phyloP scores from a whole-genome alignment of 92 coral and sea anemone species.

The Plumapathes pennacea region DNA sequence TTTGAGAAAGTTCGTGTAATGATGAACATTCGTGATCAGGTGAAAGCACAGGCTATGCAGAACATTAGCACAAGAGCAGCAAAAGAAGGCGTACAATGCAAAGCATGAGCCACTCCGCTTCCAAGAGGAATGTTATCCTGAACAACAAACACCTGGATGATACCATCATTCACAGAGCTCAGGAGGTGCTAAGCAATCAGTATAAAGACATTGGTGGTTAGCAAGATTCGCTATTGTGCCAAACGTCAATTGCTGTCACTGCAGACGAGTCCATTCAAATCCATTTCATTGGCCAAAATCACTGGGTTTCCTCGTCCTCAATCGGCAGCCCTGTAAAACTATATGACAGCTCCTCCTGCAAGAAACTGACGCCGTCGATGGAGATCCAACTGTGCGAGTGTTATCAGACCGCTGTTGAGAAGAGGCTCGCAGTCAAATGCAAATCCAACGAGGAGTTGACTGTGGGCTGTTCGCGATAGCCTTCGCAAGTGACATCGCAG shows the following conservation, averaged over 20 bases:
- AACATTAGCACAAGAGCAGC: constrained; percentile 27
- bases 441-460: constrained; percentile 43
- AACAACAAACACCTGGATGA: constrained; percentile 8
- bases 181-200: constrained; percentile 11
- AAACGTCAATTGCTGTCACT: constrained; percentile 20
- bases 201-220: constrained; percentile 7
- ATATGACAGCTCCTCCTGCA: constrained; percentile 22
- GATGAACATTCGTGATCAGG: constrained; percentile 28
- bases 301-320: constrained; percentile 36
- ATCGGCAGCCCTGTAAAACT: constrained; percentile 2
- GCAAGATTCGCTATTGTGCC: constrained; percentile 25
- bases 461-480: constrained; percentile 42
- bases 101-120: constrained; percentile 35
- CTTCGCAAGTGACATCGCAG: constrained; percentile 32
- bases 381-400: constrained; percentile 20
- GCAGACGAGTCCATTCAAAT: constrained; percentile 23
- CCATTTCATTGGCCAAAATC: constrained; percentile 24
- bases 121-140: constrained; percentile 25
- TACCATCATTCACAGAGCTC: constrained; percentile 6
- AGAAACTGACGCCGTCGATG: constrained; percentile 28
- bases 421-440: constrained; percentile 27
- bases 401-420: constrained; percentile 7
- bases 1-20: constrained; percentile 38
- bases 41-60: constrained; percentile 36
- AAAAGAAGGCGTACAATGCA: constrained; percentile 45